These are phyloP conservation scores for Thalassoma bifasciatum DNA, from an alignment of 2,113 vertebrate genomes.

Conservation along the genomic window DNA sequence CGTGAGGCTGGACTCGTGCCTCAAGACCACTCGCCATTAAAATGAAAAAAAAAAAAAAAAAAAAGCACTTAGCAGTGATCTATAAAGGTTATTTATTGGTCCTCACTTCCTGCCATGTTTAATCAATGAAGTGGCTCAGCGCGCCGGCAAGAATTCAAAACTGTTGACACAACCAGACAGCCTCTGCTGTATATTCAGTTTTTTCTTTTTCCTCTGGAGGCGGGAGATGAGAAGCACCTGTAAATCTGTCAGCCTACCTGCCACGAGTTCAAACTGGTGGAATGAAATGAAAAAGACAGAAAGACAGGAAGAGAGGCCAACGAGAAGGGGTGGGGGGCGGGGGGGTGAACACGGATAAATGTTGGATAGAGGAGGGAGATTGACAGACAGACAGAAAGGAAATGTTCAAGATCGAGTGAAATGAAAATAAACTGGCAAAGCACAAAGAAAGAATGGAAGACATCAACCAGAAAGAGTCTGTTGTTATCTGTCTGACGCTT, in stretches of 20 bases:
- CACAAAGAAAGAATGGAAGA: background rate
- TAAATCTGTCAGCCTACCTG: slow-evolving; percentile 76
- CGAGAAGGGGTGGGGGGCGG: background rate
- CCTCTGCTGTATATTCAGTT: slow-evolving; percentile 14
- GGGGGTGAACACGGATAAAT: slow-evolving; percentile 18
- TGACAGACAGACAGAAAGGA: background rate
- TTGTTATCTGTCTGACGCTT: background rate
- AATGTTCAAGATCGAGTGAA: background rate
- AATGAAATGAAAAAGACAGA: slow-evolving; percentile 50
- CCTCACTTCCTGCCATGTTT: slow-evolving; percentile 70
- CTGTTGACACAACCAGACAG: slow-evolving; percentile 68
- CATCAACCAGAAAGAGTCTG: background rate
- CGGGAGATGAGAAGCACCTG: slow-evolving; percentile 69
- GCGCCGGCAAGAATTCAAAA: slow-evolving; percentile 57
- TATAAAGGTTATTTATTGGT: slow-evolving; percentile 70
- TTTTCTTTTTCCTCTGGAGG: slow-evolving; percentile 24
- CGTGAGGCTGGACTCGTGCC: slow-evolving; percentile 42
- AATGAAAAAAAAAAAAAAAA: slow-evolving; percentile 61
- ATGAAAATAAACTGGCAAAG: slow-evolving; percentile 6
- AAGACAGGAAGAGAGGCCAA: slow-evolving; percentile 23
- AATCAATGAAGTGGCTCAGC: slow-evolving; percentile 75
- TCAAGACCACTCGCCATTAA: slow-evolving; percentile 46
- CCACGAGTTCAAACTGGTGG: slow-evolving; percentile 60
- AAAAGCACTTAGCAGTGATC: slow-evolving; percentile 66
- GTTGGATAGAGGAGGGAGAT: background rate